These are phyloP conservation scores for Rissa tridactyla DNA, from an alignment of 2,113 vertebrate genomes.

Conservation along the genomic window DNA sequence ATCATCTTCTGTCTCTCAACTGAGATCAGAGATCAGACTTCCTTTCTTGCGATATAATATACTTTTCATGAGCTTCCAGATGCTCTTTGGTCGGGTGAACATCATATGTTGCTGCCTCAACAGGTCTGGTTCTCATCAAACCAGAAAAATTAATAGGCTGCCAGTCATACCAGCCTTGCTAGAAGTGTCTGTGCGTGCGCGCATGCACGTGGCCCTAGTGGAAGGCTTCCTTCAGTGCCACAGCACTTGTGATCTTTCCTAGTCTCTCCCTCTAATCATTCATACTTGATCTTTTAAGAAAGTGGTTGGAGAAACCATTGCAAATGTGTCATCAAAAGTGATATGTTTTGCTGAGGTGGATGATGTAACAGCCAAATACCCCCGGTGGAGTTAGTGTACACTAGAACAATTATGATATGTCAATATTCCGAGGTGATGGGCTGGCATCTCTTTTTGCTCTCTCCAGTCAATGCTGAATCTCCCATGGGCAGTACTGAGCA, in stretches of 20 bases:
- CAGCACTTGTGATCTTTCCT: background rate
- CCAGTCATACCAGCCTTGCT: fast-evolving
- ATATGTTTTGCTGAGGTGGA: background rate
- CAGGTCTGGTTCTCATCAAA: background rate
- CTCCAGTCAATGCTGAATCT: background rate
- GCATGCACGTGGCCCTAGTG: fast-evolving
- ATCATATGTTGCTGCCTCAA: fast-evolving
- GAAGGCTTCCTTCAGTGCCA: background rate
- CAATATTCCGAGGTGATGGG: background rate
- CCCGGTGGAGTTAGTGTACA: background rate
- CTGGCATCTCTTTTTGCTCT: fast-evolving
- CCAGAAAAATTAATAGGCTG: background rate
- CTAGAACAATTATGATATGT: background rate
- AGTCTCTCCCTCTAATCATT: background rate
- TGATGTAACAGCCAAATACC: background rate
- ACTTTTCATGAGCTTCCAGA: background rate
- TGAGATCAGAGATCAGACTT: background rate
- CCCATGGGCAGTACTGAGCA: background rate
- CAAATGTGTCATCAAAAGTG: background rate
- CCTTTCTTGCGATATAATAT: background rate
- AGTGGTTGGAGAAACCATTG: background rate
- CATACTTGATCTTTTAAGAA: background rate
- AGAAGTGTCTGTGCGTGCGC: background rate
- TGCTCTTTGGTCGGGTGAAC: background rate
- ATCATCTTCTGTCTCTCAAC: background rate